Evolutionary conservation across 2,888 invertebrate genomes (phyloP).

Genomic region (Tribolium freemani): DNA sequence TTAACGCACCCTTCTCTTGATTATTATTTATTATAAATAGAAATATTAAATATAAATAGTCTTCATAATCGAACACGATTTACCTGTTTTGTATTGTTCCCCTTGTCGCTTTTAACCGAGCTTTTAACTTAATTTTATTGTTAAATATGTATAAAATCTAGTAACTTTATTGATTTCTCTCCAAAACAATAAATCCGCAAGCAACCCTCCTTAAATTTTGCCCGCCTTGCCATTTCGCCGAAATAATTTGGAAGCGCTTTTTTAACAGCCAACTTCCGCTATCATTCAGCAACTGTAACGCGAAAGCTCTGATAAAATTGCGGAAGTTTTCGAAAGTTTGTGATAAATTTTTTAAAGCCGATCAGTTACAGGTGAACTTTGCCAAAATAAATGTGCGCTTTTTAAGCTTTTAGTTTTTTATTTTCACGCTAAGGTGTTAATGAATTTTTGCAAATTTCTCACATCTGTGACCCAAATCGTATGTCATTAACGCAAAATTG

Average conservation of each 20-base stretch:
- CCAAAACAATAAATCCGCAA: background rate
- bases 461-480: background rate
- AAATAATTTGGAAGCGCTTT: background rate
- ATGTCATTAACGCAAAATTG: background rate
- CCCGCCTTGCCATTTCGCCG: background rate
- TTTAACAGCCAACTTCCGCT: background rate
- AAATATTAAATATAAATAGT: too few relatives aligned
- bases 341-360: background rate
- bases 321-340: background rate
- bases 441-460: background rate
- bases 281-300: background rate
- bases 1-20: too few relatives aligned
- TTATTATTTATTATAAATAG: too few relatives aligned
- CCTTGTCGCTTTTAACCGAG: too few relatives aligned
- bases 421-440: too few relatives aligned
- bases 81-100: too few relatives aligned
- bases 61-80: too few relatives aligned
- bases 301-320: background rate
- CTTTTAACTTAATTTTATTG: too few relatives aligned
- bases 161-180: background rate
- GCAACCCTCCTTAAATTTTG: background rate
- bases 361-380: background rate
- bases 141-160: too few relatives aligned
- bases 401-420: background rate
- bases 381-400: background rate